These are phyloP conservation scores for Grantiella picta DNA, from an alignment of 2,113 vertebrate species.

Conservation along the genomic window DNA sequence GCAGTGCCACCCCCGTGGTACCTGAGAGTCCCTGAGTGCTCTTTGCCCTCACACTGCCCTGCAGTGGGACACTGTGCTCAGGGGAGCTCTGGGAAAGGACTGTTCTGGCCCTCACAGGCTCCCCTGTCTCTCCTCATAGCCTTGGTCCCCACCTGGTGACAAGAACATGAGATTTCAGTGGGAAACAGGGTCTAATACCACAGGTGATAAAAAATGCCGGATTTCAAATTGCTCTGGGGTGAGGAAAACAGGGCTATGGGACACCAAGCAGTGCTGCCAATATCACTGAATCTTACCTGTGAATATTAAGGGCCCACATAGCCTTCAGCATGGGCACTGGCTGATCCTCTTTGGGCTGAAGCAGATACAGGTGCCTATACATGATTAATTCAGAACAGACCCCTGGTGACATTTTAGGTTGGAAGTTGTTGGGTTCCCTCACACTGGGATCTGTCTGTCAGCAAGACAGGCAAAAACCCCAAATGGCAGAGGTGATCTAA, in stretches of 20 bases:
- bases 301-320: background rate
- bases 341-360: background rate
- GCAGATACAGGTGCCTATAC: background rate
- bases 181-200: background rate
- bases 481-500: background rate
- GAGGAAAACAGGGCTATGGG: background rate
- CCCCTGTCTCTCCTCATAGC: background rate
- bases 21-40: background rate
- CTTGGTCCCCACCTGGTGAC: background rate
- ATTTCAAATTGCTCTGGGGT: background rate
- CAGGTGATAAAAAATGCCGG: background rate
- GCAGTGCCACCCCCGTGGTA: background rate
- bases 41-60: background rate
- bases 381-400: background rate
- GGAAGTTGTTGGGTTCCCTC: background rate
- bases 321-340: background rate
- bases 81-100: background rate
- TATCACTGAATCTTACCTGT: background rate
- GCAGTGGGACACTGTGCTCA: background rate
- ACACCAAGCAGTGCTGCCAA: background rate
- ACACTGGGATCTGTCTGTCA: background rate
- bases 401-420: background rate
- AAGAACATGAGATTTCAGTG: background rate
- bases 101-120: background rate
- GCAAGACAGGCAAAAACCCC: background rate